Percentiles rank a stretch among this genome's conserved stretches.
phyloP scores from a whole-genome alignment of 2,113 vertebrate species.

The Hyperopisus bebe region DNA sequence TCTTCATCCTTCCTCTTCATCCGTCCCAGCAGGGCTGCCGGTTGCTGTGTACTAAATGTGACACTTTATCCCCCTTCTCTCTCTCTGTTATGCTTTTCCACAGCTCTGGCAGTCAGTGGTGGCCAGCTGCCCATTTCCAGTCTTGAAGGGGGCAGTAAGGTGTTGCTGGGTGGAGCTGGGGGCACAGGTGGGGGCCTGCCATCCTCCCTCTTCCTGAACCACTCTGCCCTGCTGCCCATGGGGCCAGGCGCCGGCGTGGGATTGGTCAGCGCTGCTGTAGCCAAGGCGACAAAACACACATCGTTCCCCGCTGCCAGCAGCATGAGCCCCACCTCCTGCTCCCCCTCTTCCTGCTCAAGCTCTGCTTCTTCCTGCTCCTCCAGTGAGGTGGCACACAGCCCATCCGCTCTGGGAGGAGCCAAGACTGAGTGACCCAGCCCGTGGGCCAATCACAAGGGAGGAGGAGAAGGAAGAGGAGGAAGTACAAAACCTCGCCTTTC shows the following conservation, averaged over 20 bases:
- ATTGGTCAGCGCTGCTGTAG: constrained; percentile 64
- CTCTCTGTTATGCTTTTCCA: neutral
- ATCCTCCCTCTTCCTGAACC: constrained; percentile 83
- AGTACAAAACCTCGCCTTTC: constrained; percentile 57
- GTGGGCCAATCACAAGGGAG: constrained; percentile 53
- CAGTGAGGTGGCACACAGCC: constrained; percentile 70
- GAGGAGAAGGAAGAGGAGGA: constrained; percentile 52
- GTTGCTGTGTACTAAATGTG: neutral
- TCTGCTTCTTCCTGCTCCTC: constrained; percentile 70
- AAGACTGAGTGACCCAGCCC: constrained; percentile 66
- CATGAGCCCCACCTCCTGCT: constrained; percentile 70
- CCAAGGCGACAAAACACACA: constrained; percentile 68
- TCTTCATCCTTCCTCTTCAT: neutral
- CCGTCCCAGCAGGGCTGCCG: neutral
- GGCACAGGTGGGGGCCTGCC: constrained; percentile 66
- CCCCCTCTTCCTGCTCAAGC: constrained; percentile 68
- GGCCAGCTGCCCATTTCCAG: constrained; percentile 86
- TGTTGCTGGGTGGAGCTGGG: constrained; percentile 70
- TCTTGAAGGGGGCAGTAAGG: constrained; percentile 78
- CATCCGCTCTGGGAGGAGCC: constrained; percentile 64
- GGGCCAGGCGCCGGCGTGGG: constrained; percentile 65
- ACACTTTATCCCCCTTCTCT: constrained; percentile 7
- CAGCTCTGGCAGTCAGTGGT: constrained; percentile 89
- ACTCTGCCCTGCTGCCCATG: constrained; percentile 77
- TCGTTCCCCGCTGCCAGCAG: constrained; percentile 68